Base-by-base conservation (phyloP, 2,888 invertebrate genomes). In the Acheta domesticus region DNA sequence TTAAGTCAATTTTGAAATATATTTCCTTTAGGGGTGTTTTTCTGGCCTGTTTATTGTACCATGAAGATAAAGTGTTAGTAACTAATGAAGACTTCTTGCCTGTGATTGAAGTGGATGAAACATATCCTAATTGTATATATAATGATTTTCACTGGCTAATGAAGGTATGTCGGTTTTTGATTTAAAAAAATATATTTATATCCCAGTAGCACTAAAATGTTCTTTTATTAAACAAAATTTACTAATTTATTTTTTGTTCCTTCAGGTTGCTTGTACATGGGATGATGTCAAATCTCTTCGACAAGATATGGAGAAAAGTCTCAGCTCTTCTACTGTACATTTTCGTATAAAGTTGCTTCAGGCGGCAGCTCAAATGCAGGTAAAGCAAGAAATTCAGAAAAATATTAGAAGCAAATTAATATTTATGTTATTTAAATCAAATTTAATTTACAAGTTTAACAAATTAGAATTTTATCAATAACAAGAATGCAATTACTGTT, bases 21-120 rank as follows among this genome's bases (percentile, higher is more conserved):
- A 36, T 74, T 8, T 75, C 50, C 23, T 89, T 11, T 88, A 96
- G 98, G 82, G 99, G 99, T 2, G 95, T 98, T 11, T 98, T 96
- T 86, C 88, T 99, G 83, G 95, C 97, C 0, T 96, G 97, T 85
- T 91, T 99, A 81, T 89, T 99, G 74, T 98, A 97, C 89, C 94
- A 96, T 86, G 98, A 98, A 85, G 98, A 99, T 86, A 96, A 96
- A 86, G 93, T 99, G 78, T 89, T 99, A 84, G 96, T 98, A 80
- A 99, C 99, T 62, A 96, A 96, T 84, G 99, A 99, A 87, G 99
- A 99, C 86, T 96, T 96, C 87, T 89, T 99, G 81, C 99, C 99
- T 0, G 96, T 98, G 81, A 94, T 99, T 84, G 98, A 98, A 89
- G 95, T 99, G 78, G 98, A 98, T 86, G 98, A 98, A 87, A 95